These are phyloP conservation scores for Perithous albicinctus DNA, from an alignment of 2,888 invertebrate species.

Conservation along the genomic window DNA sequence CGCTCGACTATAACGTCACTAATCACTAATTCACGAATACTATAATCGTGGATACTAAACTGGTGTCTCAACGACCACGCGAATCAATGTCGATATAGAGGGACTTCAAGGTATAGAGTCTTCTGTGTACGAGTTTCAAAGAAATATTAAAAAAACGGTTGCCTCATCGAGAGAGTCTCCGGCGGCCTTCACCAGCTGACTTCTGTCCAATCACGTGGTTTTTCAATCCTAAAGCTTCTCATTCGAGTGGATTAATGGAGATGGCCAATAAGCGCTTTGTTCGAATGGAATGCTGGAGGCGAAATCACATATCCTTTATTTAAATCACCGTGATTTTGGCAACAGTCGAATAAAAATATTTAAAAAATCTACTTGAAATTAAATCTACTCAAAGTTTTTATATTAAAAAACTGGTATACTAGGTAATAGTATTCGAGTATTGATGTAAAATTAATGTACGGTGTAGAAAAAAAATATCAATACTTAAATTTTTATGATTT, in stretches of 20 bases:
- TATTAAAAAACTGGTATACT: too few relatives aligned
- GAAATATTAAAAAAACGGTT: background rate
- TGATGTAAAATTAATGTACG: too few relatives aligned
- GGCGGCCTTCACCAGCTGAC: conserved; percentile 6
- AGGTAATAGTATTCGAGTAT: too few relatives aligned
- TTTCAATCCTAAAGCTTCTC: background rate
- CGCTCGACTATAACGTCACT: background rate
- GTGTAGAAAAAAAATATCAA: too few relatives aligned
- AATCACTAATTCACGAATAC: conserved; percentile 21
- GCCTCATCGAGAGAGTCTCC: background rate
- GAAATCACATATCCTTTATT: too few relatives aligned
- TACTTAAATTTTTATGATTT: too few relatives aligned
- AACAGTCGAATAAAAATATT: too few relatives aligned
- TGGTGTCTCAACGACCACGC: background rate
- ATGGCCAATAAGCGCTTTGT: background rate
- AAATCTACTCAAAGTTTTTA: too few relatives aligned
- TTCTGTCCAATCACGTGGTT: background rate
- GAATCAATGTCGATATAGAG: background rate
- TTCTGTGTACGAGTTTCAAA: background rate
- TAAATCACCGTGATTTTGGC: too few relatives aligned
- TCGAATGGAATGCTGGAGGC: too few relatives aligned
- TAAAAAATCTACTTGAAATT: too few relatives aligned
- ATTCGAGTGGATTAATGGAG: background rate
- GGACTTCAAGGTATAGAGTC: background rate
- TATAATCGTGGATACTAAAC: background rate